Conservation (phyloP, 2,797 vertebrate species). For the Tragopan temminckii region DNA sequence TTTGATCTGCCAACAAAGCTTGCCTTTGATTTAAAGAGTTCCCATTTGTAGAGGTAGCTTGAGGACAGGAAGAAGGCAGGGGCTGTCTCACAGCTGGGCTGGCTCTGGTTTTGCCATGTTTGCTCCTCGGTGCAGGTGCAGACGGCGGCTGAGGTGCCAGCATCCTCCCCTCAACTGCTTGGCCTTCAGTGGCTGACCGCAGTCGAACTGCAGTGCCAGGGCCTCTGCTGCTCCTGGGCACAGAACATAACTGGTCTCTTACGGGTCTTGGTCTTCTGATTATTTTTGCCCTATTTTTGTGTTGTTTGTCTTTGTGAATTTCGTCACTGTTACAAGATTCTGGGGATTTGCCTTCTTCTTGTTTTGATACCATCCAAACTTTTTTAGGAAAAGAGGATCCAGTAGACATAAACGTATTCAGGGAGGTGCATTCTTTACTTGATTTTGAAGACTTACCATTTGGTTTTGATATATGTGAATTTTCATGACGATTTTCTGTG, state of each 20-base stretch:
- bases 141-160: slow-evolving; percentile 85
- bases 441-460: slow-evolving; percentile 59
- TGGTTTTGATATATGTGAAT: slow-evolving; percentile 24
- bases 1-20: slow-evolving; percentile 44
- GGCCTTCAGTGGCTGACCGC: slow-evolving; percentile 82
- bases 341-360: slow-evolving; percentile 77
- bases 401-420: slow-evolving; percentile 68
- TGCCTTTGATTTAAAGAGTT: slow-evolving; percentile 48
- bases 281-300: slow-evolving; percentile 71
- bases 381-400: slow-evolving; percentile 84
- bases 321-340: slow-evolving; percentile 71
- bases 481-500: slow-evolving; percentile 74
- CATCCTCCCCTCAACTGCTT: slow-evolving; percentile 81
- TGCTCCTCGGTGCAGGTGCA: slow-evolving; percentile 65
- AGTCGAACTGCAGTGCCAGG: slow-evolving; percentile 77
- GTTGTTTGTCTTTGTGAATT: slow-evolving; percentile 63
- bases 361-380: slow-evolving; percentile 85
- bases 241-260: slow-evolving; percentile 61
- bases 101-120: slow-evolving; percentile 25
- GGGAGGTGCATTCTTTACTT: slow-evolving; percentile 51
- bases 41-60: neutral
- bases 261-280: slow-evolving; percentile 76
- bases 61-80: slow-evolving; percentile 57
- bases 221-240: slow-evolving; percentile 81
- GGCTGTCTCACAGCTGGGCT: slow-evolving; percentile 34